These are phyloP conservation scores for Temnothorax longispinosus DNA, from an alignment of 1,140 invertebrate species.

Conservation along the genomic window DNA sequence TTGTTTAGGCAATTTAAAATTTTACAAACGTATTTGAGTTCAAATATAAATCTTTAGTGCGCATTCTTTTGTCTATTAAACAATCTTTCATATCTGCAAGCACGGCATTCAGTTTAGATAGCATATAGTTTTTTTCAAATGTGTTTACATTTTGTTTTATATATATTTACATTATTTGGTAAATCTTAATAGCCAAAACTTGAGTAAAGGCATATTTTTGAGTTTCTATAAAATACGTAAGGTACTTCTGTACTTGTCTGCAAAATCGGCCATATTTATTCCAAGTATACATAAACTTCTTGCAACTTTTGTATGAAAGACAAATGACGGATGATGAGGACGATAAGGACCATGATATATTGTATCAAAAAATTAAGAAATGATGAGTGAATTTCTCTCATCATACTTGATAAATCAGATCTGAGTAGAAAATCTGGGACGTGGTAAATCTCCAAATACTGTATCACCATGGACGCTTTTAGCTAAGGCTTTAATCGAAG, in stretches of 20 bases:
- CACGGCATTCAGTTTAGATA: slow-evolving; percentile 48
- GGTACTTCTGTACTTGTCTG: slow-evolving; percentile 46
- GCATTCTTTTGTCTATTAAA: neutral
- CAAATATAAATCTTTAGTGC: slow-evolving; percentile 11
- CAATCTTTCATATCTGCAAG: neutral
- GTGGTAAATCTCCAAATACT: slow-evolving; percentile 93
- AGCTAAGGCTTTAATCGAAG: slow-evolving; percentile 94
- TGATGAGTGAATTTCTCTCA: slow-evolving; percentile 22
- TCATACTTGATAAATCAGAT: slow-evolving; percentile 86
- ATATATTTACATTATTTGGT: slow-evolving; percentile 20
- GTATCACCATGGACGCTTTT: slow-evolving; percentile 94
- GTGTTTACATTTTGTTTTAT: neutral
- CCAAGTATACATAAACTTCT: slow-evolving; percentile 63
- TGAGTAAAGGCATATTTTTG: slow-evolving; percentile 57
- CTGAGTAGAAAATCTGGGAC: slow-evolving; percentile 92
- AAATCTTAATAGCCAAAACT: slow-evolving; percentile 44
- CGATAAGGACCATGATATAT: slow-evolving; percentile 62
- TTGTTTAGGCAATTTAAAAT: neutral
- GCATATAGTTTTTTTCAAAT: slow-evolving; percentile 39
- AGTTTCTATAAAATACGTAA: slow-evolving; percentile 66
- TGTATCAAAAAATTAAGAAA: slow-evolving; percentile 51
- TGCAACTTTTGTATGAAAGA: slow-evolving; percentile 64
- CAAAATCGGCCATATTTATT: slow-evolving; percentile 52
- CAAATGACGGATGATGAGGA: slow-evolving; percentile 69
- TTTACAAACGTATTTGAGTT: neutral